Percentiles rank a stretch among this genome's conserved stretches.
Evolutionary conservation across 30 jellyfish, hydroid and myxozoan species (phyloP).

Genomic region (Hydractinia symbiolongicarpus): DNA sequence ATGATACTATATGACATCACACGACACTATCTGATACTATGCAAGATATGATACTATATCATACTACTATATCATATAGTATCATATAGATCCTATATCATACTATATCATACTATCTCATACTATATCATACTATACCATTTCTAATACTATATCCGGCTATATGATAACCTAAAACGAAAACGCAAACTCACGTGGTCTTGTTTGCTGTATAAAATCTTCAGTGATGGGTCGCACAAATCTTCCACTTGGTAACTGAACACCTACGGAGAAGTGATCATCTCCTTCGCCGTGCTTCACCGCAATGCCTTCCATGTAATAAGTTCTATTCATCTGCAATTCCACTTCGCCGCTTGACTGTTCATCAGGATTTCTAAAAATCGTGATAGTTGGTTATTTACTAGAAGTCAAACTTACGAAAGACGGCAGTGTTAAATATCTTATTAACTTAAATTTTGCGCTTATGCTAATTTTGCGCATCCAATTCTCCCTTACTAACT

Average conservation of each 20-base stretch:
- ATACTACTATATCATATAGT: not conserved
- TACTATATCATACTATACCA: not conserved
- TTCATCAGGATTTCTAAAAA: slow-evolving; percentile 75
- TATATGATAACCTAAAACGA: not conserved
- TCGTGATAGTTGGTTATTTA: no score
- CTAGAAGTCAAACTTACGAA: no score
- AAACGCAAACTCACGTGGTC: slow-evolving; percentile 15
- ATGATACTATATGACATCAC: no score
- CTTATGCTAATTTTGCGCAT: no score
- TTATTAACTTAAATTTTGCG: no score
- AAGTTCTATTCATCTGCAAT: slow-evolving; percentile 53
- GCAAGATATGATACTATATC: not conserved
- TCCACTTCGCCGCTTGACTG: slow-evolving; percentile 89
- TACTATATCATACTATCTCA: not conserved
- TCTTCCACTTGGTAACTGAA: slow-evolving; percentile 81
- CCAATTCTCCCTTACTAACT: no score
- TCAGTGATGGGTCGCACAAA: slow-evolving; percentile 76
- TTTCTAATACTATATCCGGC: no score
- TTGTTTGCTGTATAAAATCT: slow-evolving; percentile 24
- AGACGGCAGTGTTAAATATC: no score
- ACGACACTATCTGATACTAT: no score
- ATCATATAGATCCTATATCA: not conserved
- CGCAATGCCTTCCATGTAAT: slow-evolving; percentile 78
- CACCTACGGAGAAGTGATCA: slow-evolving; percentile 91
- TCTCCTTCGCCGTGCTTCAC: slow-evolving; percentile 77